These are phyloP conservation scores for Pseudolycoriella hygida DNA, from an alignment of 2,888 invertebrate genomes.

Conservation along the genomic window DNA sequence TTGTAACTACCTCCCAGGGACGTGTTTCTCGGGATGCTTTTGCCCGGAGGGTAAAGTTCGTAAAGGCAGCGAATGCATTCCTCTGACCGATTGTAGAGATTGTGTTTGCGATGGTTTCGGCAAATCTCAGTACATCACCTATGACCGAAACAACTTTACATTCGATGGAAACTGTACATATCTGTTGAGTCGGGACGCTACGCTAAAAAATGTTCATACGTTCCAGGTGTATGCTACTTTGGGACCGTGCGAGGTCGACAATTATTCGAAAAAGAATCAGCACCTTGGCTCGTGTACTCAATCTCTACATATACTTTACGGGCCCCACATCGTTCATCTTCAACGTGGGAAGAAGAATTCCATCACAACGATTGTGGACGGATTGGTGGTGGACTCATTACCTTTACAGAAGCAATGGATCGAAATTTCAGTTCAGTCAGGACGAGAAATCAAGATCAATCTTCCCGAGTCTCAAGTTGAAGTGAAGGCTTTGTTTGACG, in stretches of 20 bases:
- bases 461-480: slow-evolving; percentile 56
- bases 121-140: slow-evolving; percentile 64
- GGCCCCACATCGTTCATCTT: slow-evolving; percentile 41
- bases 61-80: slow-evolving; percentile 47
- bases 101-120: slow-evolving; percentile 62
- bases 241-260: slow-evolving; percentile 34
- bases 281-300: slow-evolving; percentile 41
- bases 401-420: slow-evolving; percentile 46
- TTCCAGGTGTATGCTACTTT: slow-evolving; percentile 44
- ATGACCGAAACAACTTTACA: slow-evolving; percentile 61
- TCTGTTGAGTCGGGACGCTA: slow-evolving; percentile 49
- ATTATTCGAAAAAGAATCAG: neutral
- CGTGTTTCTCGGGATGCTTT: slow-evolving; percentile 40
- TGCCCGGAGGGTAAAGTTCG: slow-evolving; percentile 49
- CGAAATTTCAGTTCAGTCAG: slow-evolving; percentile 35
- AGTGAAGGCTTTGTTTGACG: slow-evolving; percentile 30
- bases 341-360: slow-evolving; percentile 27
- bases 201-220: slow-evolving; percentile 26
- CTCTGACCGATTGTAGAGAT: slow-evolving; percentile 54
- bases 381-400: slow-evolving; percentile 17
- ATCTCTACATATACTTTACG: slow-evolving; percentile 46
- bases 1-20: slow-evolving; percentile 44
- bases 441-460: slow-evolving; percentile 42
- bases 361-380: slow-evolving; percentile 22
- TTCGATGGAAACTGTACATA: slow-evolving; percentile 77